Evolutionary conservation across 2,797 vertebrate genomes (phyloP).

Genomic region (Brachyrhaphis roseni): DNA sequence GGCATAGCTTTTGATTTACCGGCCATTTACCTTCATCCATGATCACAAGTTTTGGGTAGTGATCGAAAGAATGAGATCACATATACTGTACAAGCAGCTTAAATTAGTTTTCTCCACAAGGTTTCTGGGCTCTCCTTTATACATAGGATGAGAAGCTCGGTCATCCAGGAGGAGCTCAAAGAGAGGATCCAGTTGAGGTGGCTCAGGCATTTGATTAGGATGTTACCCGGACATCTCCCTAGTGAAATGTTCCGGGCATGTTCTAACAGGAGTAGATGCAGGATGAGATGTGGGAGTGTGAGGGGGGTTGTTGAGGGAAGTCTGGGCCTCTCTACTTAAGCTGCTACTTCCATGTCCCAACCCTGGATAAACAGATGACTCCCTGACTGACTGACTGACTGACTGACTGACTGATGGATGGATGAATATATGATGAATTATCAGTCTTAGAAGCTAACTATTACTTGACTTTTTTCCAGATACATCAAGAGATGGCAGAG

Average conservation of each 20-base stretch:
- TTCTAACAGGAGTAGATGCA: too few species aligned
- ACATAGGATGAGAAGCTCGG: neutral
- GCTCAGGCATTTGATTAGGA: too few species aligned
- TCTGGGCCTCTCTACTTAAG: neutral
- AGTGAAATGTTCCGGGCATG: too few species aligned
- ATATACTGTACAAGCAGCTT: neutral
- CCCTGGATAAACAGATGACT: neutral
- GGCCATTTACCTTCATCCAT: neutral
- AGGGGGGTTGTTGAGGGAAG: neutral
- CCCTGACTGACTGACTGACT: too few species aligned
- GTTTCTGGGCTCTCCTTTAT: neutral
- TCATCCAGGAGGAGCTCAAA: too few species aligned
- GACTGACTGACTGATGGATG: neutral
- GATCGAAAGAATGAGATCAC: neutral
- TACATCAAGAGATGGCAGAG: accelerated
- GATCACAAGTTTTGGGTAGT: too few species aligned
- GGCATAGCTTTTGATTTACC: neutral
- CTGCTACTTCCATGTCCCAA: neutral
- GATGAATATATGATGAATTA: neutral
- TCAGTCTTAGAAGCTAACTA: constrained; percentile 11
- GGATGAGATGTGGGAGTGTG: too few species aligned
- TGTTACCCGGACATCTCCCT: too few species aligned
- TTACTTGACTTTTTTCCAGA: constrained; percentile 33
- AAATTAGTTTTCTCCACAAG: neutral
- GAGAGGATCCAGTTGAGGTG: too few species aligned